These are phyloP conservation scores for Cynopterus sphinx DNA, from an alignment of 2,797 vertebrate species.

Conservation along the genomic window DNA sequence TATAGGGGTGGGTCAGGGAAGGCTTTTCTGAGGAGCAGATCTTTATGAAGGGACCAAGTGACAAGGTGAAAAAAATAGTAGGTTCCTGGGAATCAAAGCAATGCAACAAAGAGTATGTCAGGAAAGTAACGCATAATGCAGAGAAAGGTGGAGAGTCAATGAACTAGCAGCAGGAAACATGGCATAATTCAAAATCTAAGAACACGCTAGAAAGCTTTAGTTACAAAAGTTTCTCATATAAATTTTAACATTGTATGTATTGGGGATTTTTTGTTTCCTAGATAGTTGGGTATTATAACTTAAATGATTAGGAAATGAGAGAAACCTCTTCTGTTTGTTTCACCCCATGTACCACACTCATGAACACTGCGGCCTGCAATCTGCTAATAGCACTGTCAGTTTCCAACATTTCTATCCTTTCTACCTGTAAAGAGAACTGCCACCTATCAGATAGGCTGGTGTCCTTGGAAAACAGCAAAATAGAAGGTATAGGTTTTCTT, in stretches of 20 bases:
- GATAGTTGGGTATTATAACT: neutral
- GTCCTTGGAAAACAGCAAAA: conserved; percentile 71
- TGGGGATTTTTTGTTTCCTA: neutral
- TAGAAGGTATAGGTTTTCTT: conserved; percentile 70
- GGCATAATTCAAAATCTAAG: neutral
- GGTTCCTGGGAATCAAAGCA: conserved; percentile 13
- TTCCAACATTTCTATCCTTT: conserved; percentile 55
- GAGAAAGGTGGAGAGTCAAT: neutral
- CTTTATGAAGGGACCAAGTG: neutral
- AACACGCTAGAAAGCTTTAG: neutral
- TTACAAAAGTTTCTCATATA: conserved; percentile 6
- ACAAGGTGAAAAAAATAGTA: conserved; percentile 11
- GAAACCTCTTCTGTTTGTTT: neutral
- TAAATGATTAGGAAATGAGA: conserved; percentile 19
- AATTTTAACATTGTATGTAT: neutral
- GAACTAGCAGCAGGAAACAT: neutral
- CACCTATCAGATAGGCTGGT: conserved; percentile 68
- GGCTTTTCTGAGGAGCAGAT: neutral
- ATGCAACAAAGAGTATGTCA: neutral
- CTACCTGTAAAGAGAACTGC: conserved; percentile 71
- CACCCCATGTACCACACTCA: neutral
- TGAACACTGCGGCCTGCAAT: neutral
- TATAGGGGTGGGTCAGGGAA: neutral
- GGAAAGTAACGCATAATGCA: neutral
- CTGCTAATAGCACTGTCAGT: conserved; percentile 12